Conservation (phyloP, 2,113 vertebrate genomes). For the Shinisaurus crocodilurus region DNA sequence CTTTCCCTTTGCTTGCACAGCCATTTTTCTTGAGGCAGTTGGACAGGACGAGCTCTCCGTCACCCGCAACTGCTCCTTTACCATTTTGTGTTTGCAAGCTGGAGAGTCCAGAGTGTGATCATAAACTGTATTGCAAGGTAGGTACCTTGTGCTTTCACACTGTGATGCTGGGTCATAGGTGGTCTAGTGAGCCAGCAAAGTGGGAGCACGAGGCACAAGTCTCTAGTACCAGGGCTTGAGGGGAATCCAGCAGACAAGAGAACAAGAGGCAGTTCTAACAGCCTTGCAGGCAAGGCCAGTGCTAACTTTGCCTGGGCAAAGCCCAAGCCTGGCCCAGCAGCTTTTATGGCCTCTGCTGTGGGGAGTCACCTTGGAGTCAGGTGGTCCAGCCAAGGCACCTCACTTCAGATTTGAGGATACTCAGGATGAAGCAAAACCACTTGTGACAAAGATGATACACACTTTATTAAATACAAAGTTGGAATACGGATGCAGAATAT, state of each 20-base stretch:
- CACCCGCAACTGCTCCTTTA: not conserved
- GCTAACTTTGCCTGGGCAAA: not conserved
- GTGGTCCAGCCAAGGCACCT: no score
- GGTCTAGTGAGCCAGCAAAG: not conserved
- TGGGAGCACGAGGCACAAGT: not conserved
- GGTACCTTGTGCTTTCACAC: not conserved
- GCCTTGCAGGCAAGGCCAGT: not conserved
- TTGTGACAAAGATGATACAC: no score
- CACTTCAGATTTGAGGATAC: no score
- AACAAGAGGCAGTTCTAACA: not conserved
- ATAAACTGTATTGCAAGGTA: not conserved
- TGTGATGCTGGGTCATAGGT: not conserved
- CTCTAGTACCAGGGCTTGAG: not conserved
- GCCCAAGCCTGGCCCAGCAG: not conserved
- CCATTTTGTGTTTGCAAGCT: not conserved
- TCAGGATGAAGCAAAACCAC: no score
- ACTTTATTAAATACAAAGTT: no score
- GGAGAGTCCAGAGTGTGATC: not conserved
- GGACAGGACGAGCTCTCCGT: not conserved
- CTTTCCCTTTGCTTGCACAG: not conserved
- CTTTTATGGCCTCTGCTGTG: not conserved
- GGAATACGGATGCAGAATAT: no score
- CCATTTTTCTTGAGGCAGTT: not conserved
- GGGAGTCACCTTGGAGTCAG: not conserved
- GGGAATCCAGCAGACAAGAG: not conserved